Conservation (phyloP, 2,113 vertebrate genomes). For the Daboia siamensis region DNA sequence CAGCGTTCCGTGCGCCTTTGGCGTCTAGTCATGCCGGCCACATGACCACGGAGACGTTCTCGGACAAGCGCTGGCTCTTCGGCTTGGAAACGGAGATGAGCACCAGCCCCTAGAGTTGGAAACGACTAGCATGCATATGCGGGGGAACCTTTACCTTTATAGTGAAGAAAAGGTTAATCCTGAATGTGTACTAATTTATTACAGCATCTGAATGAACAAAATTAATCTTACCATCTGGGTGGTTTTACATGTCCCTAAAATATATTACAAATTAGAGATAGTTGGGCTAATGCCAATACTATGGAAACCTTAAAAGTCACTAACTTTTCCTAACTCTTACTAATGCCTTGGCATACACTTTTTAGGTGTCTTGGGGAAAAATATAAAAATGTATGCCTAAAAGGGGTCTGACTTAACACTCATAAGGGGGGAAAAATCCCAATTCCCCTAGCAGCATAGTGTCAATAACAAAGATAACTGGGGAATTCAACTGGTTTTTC, state of each 20-base stretch:
- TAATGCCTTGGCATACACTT: neutral
- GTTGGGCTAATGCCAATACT: neutral
- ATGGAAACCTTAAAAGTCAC: neutral
- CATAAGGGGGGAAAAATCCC: conserved; percentile 15
- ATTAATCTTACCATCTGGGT: neutral
- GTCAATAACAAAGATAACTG: conserved; percentile 33
- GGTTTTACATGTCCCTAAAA: neutral
- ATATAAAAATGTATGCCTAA: neutral
- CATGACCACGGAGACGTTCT: no score
- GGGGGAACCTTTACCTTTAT: no score
- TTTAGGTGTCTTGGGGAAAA: neutral
- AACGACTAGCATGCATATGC: no score
- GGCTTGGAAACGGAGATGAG: no score
- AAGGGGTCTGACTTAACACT: neutral
- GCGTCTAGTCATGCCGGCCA: no score
- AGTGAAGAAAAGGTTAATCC: neutral
- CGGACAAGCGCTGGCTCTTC: no score
- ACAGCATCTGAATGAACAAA: neutral
- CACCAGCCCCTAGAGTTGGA: no score
- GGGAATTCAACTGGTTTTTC: conserved; percentile 24
- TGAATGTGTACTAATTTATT: neutral
- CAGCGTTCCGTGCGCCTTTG: no score
- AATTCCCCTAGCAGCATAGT: neutral
- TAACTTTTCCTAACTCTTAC: neutral
- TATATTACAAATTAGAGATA: neutral